Base-by-base conservation (phyloP, 2,888 invertebrate species). In the Drosophila neotestacea region DNA sequence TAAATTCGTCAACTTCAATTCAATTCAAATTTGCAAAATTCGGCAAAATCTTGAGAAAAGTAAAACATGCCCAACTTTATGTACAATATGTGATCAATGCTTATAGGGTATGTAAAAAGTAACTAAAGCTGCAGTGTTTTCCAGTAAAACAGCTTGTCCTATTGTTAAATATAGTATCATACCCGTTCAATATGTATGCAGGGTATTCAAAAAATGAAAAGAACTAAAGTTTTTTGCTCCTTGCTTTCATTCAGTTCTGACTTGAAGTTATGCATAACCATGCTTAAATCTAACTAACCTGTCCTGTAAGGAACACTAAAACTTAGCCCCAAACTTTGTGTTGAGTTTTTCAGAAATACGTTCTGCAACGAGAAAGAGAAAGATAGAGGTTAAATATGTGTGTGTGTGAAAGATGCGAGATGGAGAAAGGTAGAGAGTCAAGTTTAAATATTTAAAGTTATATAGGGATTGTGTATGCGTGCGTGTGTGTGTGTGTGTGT, bases 301-400 rank as follows among this genome's bases (percentile, higher is more conserved):
- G 44, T 55, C 34, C 42, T 56, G 32, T 44, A 51, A 32, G 27
- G 13, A 7, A 27, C n/a, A 41, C 28, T 56, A 48, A 63, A 63
- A 64, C 64, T 64, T 64, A 64, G 50, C 64, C 38, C 50, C 50
- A 64, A 64, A 44, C 42, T 59, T 64, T 34, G 58, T 27, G 48
- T 58, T 34, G 47, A 62, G 55, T 47, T 39, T 39, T 46, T 47
- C 22, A 34, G 50, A 27, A 47, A 38, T 38, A n/a, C 47, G 58
- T 47, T 28, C 61, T 62, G 61, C 36, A 62, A 62, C n/a, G 46
- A 55, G 36, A 62, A 27, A 47, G 16, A 28, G 38, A 47, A 1
- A 30, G 9, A 38, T 9, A 22, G 11, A 16, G 13, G 39, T 9
- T 16, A 13, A 32, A 4, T 36, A 4, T n/a, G 13, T 36, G 27